These are phyloP conservation scores for Channa striata DNA, from an alignment of 2,797 vertebrate species.

Conservation along the genomic window DNA sequence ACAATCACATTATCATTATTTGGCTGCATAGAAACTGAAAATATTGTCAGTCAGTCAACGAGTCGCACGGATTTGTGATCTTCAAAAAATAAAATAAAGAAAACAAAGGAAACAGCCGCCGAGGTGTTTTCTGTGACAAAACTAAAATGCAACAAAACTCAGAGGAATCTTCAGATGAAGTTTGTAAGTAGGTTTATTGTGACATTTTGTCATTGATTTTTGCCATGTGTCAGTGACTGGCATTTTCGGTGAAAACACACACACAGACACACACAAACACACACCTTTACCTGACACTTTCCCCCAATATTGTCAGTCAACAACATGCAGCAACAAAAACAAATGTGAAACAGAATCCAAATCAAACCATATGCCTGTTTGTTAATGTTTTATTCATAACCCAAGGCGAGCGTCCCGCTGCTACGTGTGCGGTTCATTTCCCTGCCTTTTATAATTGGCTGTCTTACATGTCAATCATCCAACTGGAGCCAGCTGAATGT, in stretches of 20 bases:
- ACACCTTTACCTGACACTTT: slow-evolving; percentile 56
- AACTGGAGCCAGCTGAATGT: slow-evolving; percentile 44
- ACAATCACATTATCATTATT: neutral
- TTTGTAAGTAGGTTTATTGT: slow-evolving; percentile 27
- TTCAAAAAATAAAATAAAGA: neutral
- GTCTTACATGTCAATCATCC: slow-evolving; percentile 72
- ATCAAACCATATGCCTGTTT: slow-evolving; percentile 62
- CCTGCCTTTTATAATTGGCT: slow-evolving; percentile 70
- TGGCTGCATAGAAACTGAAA: neutral
- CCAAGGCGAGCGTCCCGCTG: slow-evolving; percentile 35
- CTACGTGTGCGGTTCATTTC: slow-evolving; percentile 56
- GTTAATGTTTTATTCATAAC: slow-evolving; percentile 75
- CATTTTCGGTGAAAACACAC: slow-evolving; percentile 27
- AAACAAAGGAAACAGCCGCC: neutral
- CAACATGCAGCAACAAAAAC: slow-evolving; percentile 62
- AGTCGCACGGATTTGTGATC: neutral
- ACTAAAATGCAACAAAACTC: slow-evolving; percentile 14
- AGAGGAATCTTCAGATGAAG: slow-evolving; percentile 12
- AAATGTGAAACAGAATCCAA: slow-evolving; percentile 65
- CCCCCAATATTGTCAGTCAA: slow-evolving; percentile 53
- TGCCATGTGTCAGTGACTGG: slow-evolving; percentile 30
- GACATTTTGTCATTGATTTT: slow-evolving; percentile 45
- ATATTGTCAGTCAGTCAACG: too few relatives aligned
- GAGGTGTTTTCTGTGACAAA: neutral
- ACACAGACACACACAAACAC: slow-evolving; percentile 11